Percentiles rank a stretch among this genome's conserved stretches.
These are phyloP conservation scores for Amazona ochrocephala DNA, from an alignment of 2,797 vertebrate species.

Conservation along the genomic window DNA sequence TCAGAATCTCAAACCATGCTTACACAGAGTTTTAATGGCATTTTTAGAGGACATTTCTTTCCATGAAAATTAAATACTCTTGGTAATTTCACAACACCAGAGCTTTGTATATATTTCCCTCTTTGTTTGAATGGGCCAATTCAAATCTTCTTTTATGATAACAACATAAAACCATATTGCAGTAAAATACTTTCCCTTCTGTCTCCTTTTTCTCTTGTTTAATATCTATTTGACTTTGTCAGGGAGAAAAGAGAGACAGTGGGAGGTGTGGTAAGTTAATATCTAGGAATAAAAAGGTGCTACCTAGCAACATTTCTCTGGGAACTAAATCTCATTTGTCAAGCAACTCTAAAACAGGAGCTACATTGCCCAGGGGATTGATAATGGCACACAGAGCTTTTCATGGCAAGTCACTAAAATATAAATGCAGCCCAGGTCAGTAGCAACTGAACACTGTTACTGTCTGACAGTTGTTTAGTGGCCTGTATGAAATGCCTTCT, in stretches of 20 bases:
- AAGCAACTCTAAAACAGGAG: conserved; percentile 66
- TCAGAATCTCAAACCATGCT: conserved; percentile 33
- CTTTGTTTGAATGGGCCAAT: conserved; percentile 48
- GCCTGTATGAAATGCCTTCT: background rate
- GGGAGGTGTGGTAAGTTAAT: conserved; percentile 68
- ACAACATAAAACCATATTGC: conserved; percentile 37
- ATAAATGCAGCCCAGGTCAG: conserved; percentile 36
- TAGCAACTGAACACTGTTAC: conserved; percentile 1
- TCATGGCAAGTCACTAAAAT: background rate
- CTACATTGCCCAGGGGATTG: conserved; percentile 39
- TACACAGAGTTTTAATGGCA: conserved; percentile 49
- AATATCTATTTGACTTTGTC: conserved; percentile 35
- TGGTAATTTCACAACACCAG: conserved; percentile 44
- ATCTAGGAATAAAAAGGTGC: conserved; percentile 64
- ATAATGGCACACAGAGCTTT: conserved; percentile 40
- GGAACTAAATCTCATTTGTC: conserved; percentile 74
- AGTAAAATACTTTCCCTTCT: conserved; percentile 60
- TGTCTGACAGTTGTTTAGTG: conserved; percentile 36
- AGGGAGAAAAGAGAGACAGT: conserved; percentile 57
- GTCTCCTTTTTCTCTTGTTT: conserved; percentile 37
- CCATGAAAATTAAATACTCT: conserved; percentile 70
- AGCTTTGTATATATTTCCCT: conserved; percentile 34
- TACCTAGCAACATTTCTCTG: conserved; percentile 75
- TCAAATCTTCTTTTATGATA: conserved; percentile 59
- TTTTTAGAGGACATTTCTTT: conserved; percentile 59